Percentiles rank a stretch among this genome's conserved stretches.
These are phyloP conservation scores for Meliscaeva auricollis DNA, from an alignment of 2,888 invertebrate genomes.

Conservation along the genomic window DNA sequence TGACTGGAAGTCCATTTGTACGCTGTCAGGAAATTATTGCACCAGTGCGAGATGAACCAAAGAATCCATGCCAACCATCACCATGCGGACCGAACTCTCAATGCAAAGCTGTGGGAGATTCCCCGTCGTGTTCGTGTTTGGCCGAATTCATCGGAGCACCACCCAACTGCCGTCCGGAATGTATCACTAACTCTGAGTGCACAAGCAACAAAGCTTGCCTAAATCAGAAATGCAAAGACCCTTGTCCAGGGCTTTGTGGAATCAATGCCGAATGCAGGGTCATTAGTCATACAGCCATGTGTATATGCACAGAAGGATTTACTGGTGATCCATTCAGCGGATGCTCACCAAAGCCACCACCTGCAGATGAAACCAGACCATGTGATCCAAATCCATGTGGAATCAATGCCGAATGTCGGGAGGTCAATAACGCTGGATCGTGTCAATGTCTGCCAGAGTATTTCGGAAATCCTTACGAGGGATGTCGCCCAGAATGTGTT, in stretches of 20 bases:
- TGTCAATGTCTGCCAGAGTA: constrained; percentile 89
- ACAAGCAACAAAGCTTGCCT: constrained; percentile 88
- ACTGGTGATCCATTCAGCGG: constrained; percentile 88
- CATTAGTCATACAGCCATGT: constrained; percentile 86
- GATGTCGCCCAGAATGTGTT: constrained; percentile 92
- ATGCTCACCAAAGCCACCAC: constrained; percentile 82
- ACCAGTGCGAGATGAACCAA: constrained; percentile 69
- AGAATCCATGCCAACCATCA: constrained; percentile 84
- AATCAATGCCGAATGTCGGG: constrained; percentile 88
- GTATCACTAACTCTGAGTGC: constrained; percentile 89
- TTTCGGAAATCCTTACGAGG: constrained; percentile 88
- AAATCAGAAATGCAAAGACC: constrained; percentile 89
- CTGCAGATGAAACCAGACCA: constrained; percentile 83
- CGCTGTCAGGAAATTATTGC: constrained; percentile 86
- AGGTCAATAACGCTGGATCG: constrained; percentile 87
- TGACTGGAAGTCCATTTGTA: constrained; percentile 91
- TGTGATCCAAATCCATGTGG: constrained; percentile 89
- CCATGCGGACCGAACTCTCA: constrained; percentile 86
- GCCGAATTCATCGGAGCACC: constrained; percentile 88
- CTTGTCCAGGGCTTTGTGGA: constrained; percentile 89
- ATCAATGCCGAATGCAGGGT: constrained; percentile 85
- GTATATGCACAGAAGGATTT: constrained; percentile 86
- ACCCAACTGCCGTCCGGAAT: constrained; percentile 89
- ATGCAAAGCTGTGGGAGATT: constrained; percentile 84
- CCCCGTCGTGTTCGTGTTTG: constrained; percentile 87